A percentile compares a stretch with the other conserved stretches of the same genome.
Evolutionary conservation across 2,797 vertebrate species (phyloP).

Genomic region (Pelodytes ibericus): DNA sequence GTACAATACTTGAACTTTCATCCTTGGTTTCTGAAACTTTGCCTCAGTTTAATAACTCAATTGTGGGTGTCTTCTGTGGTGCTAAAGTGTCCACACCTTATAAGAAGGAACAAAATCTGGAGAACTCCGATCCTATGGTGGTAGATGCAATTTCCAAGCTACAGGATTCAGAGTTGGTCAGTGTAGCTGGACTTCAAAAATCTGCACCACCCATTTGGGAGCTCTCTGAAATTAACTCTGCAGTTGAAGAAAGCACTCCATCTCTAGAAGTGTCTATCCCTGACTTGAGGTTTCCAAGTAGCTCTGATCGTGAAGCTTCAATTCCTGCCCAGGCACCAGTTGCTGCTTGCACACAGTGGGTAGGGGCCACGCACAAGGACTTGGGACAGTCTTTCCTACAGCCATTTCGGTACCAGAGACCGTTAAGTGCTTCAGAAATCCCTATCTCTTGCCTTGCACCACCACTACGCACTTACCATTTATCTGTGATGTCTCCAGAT

Average conservation of each 20-base stretch:
- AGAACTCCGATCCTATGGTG: slow-evolving; percentile 23
- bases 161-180: slow-evolving; percentile 60
- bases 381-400: neutral
- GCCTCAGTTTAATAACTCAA: slow-evolving; percentile 7
- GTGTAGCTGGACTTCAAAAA: slow-evolving; percentile 58
- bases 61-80: slow-evolving; percentile 23
- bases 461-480: neutral
- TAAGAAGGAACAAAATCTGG: slow-evolving; percentile 57
- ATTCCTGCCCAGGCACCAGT: slow-evolving; percentile 14
- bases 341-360: slow-evolving; percentile 32
- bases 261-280: slow-evolving; percentile 64
- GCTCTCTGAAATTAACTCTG: slow-evolving; percentile 73
- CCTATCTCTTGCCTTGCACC: neutral
- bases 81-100: slow-evolving; percentile 77
- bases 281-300: slow-evolving; percentile 60
- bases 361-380: slow-evolving; percentile 39
- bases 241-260: slow-evolving; percentile 66
- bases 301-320: slow-evolving; percentile 9
- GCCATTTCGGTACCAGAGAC: neutral
- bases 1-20: slow-evolving; percentile 49
- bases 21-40: slow-evolving; percentile 44
- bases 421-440: neutral
- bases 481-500: slow-evolving; percentile 17
- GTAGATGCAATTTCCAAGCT: slow-evolving; percentile 56
- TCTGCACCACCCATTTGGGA: slow-evolving; percentile 73